Base-by-base conservation (phyloP, 2,797 vertebrate genomes). In the Chiroxiphia lanceolata region DNA sequence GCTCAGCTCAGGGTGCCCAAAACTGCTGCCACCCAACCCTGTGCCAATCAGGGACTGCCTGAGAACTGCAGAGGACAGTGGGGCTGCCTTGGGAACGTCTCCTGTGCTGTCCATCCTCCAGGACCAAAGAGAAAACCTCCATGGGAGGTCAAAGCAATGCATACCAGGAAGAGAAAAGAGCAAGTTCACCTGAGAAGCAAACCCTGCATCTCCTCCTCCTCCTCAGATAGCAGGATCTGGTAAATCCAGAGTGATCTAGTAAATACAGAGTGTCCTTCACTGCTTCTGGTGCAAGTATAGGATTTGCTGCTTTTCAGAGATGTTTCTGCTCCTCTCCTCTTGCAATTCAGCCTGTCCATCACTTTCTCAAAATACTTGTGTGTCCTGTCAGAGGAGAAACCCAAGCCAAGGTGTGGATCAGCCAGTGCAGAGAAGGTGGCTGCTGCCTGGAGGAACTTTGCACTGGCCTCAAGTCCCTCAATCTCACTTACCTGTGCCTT, bases 71-170 rank as follows among this genome's bases (percentile, higher is more conserved):
- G 51, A n/a, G 19, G 25, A 40, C 13, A 8, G 19, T 3, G 1
- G 13, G 5, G 5, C 42, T 77, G 31, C 25, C 27, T 51, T 65
- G 31, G 29, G 6, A 72, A 57, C 0, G 0, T 16, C 48, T 56
- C 16, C 54, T 63, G 21, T 79, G 59, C 15, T 34, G 11, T 16
- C 56, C 60, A 61, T 36, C 10, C 54, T 91, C 53, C 65, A 64
- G 20, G 59, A 47, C 4, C 23, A 34, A 75, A 64, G 25, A 56
- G 22, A 84, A 90, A 71, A 59, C 13, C 50, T 29, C 2, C 3
- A 0, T 1, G 9, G 15, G 59, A 11, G 48, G 16, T 13, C 70
- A 67, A 67, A 86, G 13, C 42, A 91, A 23, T 2, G 1, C 21
- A 45, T 10, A 61, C 83, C 27, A 59, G 9, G 25, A 47, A 53